These are phyloP conservation scores for Hyles euphorbiae DNA, from an alignment of 1,140 invertebrate species.

Conservation along the genomic window DNA sequence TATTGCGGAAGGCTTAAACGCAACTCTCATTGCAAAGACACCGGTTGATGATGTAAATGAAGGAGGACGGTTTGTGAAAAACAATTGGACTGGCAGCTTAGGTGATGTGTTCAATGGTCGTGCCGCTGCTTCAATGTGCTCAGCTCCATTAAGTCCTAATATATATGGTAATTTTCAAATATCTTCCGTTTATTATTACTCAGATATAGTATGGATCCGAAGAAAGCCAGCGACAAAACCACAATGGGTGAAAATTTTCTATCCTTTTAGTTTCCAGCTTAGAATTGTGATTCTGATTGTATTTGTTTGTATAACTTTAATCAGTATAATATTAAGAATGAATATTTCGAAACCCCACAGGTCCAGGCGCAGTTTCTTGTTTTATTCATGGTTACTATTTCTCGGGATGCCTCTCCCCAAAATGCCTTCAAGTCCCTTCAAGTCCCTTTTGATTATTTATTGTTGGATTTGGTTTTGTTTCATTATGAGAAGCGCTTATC, in stretches of 20 bases:
- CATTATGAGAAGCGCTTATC: constrained; percentile 43
- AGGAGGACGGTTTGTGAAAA: constrained; percentile 35
- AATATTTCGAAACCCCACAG: constrained; percentile 23
- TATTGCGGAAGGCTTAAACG: constrained; percentile 39
- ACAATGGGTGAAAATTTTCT: constrained; percentile 45
- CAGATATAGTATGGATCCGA: constrained; percentile 52
- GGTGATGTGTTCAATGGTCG: constrained; percentile 42
- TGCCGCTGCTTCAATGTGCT: constrained; percentile 38
- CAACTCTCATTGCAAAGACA: constrained; percentile 32
- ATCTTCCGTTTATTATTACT: constrained; percentile 47
- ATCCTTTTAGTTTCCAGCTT: constrained; percentile 32
- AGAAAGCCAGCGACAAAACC: constrained; percentile 30
- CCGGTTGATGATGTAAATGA: constrained; percentile 16
- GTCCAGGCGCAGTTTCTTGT: constrained; percentile 34
- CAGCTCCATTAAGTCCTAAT: constrained; percentile 33
- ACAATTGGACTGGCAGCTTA: constrained; percentile 52
- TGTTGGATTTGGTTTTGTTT: constrained; percentile 51
- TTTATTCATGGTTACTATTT: constrained; percentile 48
- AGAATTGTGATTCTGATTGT: constrained; percentile 35
- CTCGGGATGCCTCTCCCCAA: constrained; percentile 39
- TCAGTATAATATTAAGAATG: constrained; percentile 30
- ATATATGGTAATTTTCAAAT: constrained; percentile 52
- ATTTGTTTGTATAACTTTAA: constrained; percentile 33
- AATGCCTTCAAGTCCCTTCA: constrained; percentile 31
- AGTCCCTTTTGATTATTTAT: constrained; percentile 27